A percentile compares a stretch with the other conserved stretches of the same genome.
Evolutionary conservation across 2,797 vertebrate species (phyloP).

Genomic region (Characodon lateralis): DNA sequence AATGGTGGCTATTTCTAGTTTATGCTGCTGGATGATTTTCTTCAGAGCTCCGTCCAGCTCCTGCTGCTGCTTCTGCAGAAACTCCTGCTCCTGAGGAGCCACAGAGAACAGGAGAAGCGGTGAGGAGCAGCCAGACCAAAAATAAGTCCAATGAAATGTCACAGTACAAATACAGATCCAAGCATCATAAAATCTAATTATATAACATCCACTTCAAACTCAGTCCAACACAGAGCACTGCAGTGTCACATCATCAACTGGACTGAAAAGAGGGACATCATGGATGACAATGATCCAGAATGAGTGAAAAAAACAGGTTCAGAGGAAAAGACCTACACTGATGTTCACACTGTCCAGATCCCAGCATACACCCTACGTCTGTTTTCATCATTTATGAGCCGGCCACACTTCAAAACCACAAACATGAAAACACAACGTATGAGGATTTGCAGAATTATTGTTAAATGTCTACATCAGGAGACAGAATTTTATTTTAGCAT

Average conservation of each 20-base stretch:
- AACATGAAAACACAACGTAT: background rate
- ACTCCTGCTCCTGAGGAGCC: slow-evolving; percentile 92
- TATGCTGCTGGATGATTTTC: slow-evolving; percentile 99
- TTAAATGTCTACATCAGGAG: no score
- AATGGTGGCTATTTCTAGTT: slow-evolving; percentile 94
- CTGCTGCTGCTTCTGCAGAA: slow-evolving; percentile 97
- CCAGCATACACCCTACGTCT: slow-evolving; percentile 8
- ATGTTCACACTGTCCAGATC: slow-evolving; percentile 32
- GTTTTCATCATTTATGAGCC: background rate
- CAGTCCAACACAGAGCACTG: slow-evolving; percentile 54
- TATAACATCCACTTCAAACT: slow-evolving; percentile 41
- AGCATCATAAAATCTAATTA: slow-evolving; percentile 28
- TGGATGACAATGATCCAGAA: slow-evolving; percentile 68
- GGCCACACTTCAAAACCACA: background rate
- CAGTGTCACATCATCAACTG: slow-evolving; percentile 58
- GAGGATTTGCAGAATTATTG: background rate
- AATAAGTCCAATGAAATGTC: slow-evolving; percentile 16
- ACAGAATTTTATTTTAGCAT: background rate
- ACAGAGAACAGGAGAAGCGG: slow-evolving; percentile 19
- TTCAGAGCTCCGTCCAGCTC: slow-evolving; percentile 95
- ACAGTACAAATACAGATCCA: slow-evolving; percentile 13
- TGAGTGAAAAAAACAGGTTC: slow-evolving; percentile 51
- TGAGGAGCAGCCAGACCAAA: slow-evolving; percentile 28
- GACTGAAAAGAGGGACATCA: slow-evolving; percentile 54
- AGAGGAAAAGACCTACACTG: slow-evolving; percentile 61